Evolutionary conservation across 2,888 invertebrate genomes (phyloP), one percentile per base, ranked within the genome.

Genomic region (Platycnemis pennipes): DNA sequence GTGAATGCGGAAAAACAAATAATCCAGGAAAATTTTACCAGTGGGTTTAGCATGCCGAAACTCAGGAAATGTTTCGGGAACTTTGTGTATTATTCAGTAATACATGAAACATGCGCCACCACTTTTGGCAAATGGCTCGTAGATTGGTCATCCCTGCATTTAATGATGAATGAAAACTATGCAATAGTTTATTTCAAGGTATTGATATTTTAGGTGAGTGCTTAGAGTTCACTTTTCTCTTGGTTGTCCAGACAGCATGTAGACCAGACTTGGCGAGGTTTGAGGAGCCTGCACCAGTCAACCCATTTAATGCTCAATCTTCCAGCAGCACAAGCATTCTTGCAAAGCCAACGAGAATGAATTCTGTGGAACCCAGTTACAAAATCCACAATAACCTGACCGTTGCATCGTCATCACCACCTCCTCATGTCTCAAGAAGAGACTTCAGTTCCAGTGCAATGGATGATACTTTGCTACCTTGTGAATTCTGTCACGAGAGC

Each of bases 401-500:
- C 42, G 42, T 44, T 22, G 5, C 42, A 13, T 63, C 42, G n/a
- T 37, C 77, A 37, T 37, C 77, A 8, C 26, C n/a, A 3, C 77
- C 77, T 37, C 77, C 11, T 13, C 56, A n/a, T 11, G 11, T n/a
- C 7, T 22, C 56, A 19, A 26, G 26, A 42, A 91, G 91, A 69
- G 91, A 91, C n/a, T 5, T 7, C 44, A 69, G 45, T 69, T 42
- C 44, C 31, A 53, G 53, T 31, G 42, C 91, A 2, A 95, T 94
- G 8, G 95, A 95, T 53, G 97, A 96, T 88, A 96, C 97, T 88
- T 96, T 96, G 94, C 96, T 97, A 88, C 97, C 97, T 11, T 97
- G 97, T 96, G 97, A 97, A 96, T 97, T 97, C 96, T 97, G 97
- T 96, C 96, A 96, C 44, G 96, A 96, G 42, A 96, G 97, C 95